Evolutionary conservation across 2,888 invertebrate species (phyloP), one percentile per base, ranked within the genome.

Genomic region (Epinotia nisella): DNA sequence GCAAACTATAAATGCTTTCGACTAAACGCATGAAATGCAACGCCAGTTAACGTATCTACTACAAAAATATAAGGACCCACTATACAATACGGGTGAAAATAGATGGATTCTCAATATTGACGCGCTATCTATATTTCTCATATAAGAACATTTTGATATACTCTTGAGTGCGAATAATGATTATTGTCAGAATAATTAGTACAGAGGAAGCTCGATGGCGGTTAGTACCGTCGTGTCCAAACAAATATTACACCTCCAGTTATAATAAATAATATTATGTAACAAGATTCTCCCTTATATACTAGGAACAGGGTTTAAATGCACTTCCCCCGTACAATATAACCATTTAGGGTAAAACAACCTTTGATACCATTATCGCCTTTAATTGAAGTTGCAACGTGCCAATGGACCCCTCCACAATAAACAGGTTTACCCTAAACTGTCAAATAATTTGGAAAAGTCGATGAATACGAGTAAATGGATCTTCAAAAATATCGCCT

Each of bases 101-200:
- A 73, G 62, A 68, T 41, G 70, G 55, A 60, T 49, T 74, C n/a
- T 66, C 39, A 24, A 66, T 45, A 68, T 17, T 55, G 60, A 51
- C 19, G 45, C 13, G 41, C 55, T 62, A 72, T 55, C 29, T 71
- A 60, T 41, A 58, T 59, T 62, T 66, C 35, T 35, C 21, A 65
- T 65, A 53, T 65, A 64, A 17, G 61, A 72, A 66, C 29, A 61
- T 70, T 13, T 55, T 72, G 45, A 69, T 73, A 71, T 71, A 74
- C 24, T 74, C 58, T 67, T 17, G 71, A 74, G 66, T 71, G 56
- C 56, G 68, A 61, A 51, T 15, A 68, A 59, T 49, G 76, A 70
- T 72, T 76, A 74, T 74, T 76, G 74, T 74, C 76, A 64, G 72
- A 75, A 72, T 67, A 67, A 69, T 72, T 67, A 68, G 62, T 65